These are phyloP conservation scores for Orycteropus afer DNA, from an alignment of 2,113 vertebrate species.

Conservation along the genomic window DNA sequence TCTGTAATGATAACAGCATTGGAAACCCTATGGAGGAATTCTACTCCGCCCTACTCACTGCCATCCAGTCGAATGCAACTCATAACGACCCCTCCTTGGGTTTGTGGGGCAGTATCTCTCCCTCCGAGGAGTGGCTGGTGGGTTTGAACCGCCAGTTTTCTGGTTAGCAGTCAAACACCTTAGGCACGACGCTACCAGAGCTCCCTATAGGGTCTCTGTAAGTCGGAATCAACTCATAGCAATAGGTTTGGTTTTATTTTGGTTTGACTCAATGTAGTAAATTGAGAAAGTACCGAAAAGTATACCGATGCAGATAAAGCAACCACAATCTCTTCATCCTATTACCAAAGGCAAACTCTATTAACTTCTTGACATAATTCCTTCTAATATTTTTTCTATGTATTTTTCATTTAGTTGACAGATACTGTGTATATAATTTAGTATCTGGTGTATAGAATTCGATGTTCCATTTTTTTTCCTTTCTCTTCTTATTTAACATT, in stretches of 20 bases:
- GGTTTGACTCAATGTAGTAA: background rate
- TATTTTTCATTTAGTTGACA: constrained; percentile 30
- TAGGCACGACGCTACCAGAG: too few species aligned
- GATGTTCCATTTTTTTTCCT: background rate
- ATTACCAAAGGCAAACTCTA: constrained; percentile 35
- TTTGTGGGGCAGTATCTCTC: too few species aligned
- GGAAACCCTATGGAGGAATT: background rate
- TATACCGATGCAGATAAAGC: constrained; percentile 4
- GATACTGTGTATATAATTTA: constrained; percentile 5
- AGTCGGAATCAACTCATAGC: too few species aligned
- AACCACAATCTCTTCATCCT: background rate
- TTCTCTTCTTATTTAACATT: background rate
- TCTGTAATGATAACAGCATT: background rate
- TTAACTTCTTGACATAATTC: background rate
- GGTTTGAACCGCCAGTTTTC: too few species aligned
- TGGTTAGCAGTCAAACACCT: too few species aligned
- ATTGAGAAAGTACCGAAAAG: background rate
- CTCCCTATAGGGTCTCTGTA: background rate
- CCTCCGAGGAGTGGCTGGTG: too few species aligned
- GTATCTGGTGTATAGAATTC: constrained; percentile 4
- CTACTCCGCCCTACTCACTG: background rate
- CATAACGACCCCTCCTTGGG: too few species aligned
- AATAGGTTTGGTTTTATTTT: too few species aligned
- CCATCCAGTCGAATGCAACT: too few species aligned
- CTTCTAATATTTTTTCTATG: background rate